Evolutionary conservation across 1,140 invertebrate genomes (phyloP).

Genomic region (Drosophila varians): DNA sequence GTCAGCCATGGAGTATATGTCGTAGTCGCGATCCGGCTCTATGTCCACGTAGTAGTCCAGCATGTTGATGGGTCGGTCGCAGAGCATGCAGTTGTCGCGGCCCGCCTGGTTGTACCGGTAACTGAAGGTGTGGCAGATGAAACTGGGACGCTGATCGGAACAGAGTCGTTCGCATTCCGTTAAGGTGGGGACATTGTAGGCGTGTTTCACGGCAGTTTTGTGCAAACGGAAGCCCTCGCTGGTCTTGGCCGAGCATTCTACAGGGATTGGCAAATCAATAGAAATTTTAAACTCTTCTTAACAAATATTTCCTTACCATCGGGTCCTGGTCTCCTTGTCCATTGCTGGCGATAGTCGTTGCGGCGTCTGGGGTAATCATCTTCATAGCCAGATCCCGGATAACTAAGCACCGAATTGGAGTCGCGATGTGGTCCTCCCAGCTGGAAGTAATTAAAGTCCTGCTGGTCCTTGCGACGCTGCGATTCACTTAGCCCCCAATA

Average conservation of each 20-base stretch:
- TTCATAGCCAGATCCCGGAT: constrained; percentile 76
- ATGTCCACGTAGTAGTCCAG: constrained; percentile 90
- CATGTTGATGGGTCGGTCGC: constrained; percentile 87
- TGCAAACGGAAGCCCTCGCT: constrained; percentile 89
- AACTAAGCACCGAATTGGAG: constrained; percentile 68
- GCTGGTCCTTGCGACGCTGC: constrained; percentile 72
- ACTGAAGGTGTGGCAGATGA: constrained; percentile 90
- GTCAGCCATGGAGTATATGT: constrained; percentile 89
- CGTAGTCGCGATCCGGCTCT: constrained; percentile 90
- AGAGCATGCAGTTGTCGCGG: constrained; percentile 90
- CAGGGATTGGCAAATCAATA: not conserved
- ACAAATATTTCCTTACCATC: constrained; percentile 59
- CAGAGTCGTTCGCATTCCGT: constrained; percentile 90
- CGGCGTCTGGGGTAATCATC: constrained; percentile 50
- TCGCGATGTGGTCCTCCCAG: constrained; percentile 54
- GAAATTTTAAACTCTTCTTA: not conserved
- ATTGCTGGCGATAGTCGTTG: constrained; percentile 74
- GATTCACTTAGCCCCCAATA: constrained; percentile 74
- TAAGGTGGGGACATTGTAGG: constrained; percentile 87
- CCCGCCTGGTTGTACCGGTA: constrained; percentile 85
- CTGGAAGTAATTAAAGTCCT: constrained; percentile 81
- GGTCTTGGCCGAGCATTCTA: constrained; percentile 90
- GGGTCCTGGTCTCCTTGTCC: constrained; percentile 74
- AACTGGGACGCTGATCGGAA: constrained; percentile 87
- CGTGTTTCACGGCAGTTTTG: constrained; percentile 87